Percentiles rank a stretch among this genome's conserved stretches.
These are phyloP conservation scores for Ranitomeya imitator DNA, from an alignment of 2,113 vertebrate species.

Conservation along the genomic window DNA sequence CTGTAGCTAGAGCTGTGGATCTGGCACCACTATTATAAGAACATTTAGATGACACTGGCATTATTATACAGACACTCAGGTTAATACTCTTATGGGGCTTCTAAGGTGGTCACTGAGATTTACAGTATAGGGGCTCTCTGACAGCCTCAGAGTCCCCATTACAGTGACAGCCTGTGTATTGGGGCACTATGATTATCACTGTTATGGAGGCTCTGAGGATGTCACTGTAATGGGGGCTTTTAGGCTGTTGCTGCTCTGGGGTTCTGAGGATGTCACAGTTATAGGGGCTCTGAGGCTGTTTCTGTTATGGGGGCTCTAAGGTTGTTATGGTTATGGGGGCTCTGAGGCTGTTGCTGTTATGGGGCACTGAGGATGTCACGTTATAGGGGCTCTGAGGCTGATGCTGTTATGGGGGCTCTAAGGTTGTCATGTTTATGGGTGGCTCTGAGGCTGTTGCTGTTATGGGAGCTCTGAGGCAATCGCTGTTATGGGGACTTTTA, in stretches of 20 bases:
- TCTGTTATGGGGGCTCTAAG: too few species aligned
- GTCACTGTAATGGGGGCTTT: neutral
- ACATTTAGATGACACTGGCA: too few species aligned
- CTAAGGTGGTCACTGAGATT: too few species aligned
- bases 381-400: neutral
- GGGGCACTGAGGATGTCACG: neutral
- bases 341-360: neutral
- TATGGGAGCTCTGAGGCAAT: too few species aligned
- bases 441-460: neutral
- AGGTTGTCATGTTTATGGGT: neutral
- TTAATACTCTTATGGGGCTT: too few species aligned
- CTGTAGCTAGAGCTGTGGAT: too few species aligned
- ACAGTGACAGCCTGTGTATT: neutral
- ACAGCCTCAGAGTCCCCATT: too few species aligned
- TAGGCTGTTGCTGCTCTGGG: neutral
- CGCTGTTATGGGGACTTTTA: neutral
- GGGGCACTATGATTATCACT: neutral
- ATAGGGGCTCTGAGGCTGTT: neutral
- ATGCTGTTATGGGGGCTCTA: too few species aligned
- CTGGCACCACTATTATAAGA: too few species aligned
- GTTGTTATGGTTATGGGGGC: neutral
- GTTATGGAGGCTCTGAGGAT: neutral
- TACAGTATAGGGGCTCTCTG: too few species aligned
- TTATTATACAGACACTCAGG: too few species aligned
- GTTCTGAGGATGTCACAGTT: neutral